phyloP scores from a whole-genome alignment of 2,888 invertebrate genomes.

The Flexamia atlantica region DNA sequence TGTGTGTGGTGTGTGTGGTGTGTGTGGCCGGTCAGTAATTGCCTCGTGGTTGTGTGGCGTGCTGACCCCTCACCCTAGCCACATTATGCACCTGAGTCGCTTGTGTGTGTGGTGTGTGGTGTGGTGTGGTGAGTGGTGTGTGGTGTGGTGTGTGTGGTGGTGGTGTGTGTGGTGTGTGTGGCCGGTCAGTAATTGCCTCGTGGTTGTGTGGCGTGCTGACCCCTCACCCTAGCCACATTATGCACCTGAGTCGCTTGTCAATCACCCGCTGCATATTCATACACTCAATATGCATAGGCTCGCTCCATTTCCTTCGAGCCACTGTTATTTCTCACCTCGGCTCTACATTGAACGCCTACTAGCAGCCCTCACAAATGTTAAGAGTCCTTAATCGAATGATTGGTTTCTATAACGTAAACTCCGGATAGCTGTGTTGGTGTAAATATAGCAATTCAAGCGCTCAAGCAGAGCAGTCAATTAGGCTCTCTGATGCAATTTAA shows the following conservation, averaged over 20 bases:
- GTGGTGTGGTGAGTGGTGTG: not conserved
- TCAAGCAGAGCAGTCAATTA: too few relatives aligned
- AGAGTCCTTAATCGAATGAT: too few relatives aligned
- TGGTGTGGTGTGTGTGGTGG: not conserved
- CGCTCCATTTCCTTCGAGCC: conserved; percentile 12
- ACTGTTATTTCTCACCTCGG: not conserved
- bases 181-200: not conserved
- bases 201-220: not conserved
- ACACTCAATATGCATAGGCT: conserved; percentile 38
- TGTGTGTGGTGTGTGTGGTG: too few relatives aligned
- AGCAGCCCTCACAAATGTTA: too few relatives aligned
- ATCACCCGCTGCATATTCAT: conserved; percentile 48
- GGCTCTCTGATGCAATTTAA: too few relatives aligned
- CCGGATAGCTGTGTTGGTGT: too few relatives aligned
- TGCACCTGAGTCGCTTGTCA: conserved; percentile 58
- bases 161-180: not conserved
- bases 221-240: conserved; percentile 42
- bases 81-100: conserved; percentile 56
- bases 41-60: not conserved
- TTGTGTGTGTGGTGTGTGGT: not conserved
- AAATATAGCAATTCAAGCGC: too few relatives aligned
- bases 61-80: conserved; percentile 32
- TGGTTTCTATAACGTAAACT: too few relatives aligned
- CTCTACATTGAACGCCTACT: too few relatives aligned
- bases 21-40: not conserved